Conservation (phyloP, 1,140 invertebrate species). For the Muscidifurax raptorellus region DNA sequence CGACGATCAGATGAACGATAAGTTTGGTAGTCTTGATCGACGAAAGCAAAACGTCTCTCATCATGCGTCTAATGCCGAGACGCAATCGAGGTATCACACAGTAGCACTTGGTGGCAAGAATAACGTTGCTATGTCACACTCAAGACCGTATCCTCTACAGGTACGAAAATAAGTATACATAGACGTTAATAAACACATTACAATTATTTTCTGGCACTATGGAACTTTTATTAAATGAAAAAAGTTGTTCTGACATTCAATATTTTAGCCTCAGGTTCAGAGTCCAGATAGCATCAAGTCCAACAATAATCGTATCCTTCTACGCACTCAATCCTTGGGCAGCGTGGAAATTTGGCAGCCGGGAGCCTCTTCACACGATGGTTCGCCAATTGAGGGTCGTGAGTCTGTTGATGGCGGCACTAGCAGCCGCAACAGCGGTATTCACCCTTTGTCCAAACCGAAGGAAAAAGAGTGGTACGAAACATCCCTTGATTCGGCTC, state of each 20-base stretch:
- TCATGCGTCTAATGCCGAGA: constrained; percentile 63
- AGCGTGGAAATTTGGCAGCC: constrained; percentile 77
- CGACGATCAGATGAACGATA: constrained; percentile 66
- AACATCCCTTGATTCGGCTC: constrained; percentile 81
- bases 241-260: constrained; percentile 59
- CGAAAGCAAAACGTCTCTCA: constrained; percentile 72
- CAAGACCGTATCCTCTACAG: constrained; percentile 54
- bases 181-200: no score
- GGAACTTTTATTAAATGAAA: constrained; percentile 51
- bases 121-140: constrained; percentile 31
- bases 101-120: constrained; percentile 63
- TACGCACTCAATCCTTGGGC: constrained; percentile 79
- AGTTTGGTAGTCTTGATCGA: constrained; percentile 81
- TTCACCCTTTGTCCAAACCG: constrained; percentile 64
- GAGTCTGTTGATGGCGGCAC: constrained; percentile 60
- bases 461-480: constrained; percentile 85
- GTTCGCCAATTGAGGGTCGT: constrained; percentile 60
- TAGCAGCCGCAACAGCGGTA: constrained; percentile 65
- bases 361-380: constrained; percentile 53
- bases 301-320: constrained; percentile 73
- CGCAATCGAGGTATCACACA: constrained; percentile 64
- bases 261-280: constrained; percentile 53
- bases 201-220: neutral
- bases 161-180: constrained; percentile 55
- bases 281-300: constrained; percentile 54